Evolutionary conservation across 2,888 invertebrate species (phyloP), one percentile per base, ranked within the genome.

Genomic region (Cantharis nigra): DNA sequence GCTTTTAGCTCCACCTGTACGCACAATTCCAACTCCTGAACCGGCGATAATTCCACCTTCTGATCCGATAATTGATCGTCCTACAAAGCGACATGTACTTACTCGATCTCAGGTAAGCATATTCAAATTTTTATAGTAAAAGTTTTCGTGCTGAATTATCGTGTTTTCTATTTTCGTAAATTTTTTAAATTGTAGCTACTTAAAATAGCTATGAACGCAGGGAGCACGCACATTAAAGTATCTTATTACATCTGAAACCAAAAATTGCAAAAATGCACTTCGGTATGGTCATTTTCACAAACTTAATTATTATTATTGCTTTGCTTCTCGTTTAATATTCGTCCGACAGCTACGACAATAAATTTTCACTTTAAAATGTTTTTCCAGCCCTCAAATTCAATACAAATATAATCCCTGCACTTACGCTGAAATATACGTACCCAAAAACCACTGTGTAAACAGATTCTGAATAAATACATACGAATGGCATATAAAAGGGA

Each of bases 41-140:
- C 91, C 85, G 87, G 90, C 82, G 88, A 91, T 89, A 88, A 90
- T 86, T 72, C 75, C 82, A 78, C 75, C 76, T 69, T 82, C 82
- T 76, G 82, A 86, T 82, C 28, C 64, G 5, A 13, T 28, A 3
- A 14, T 63, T 18, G 69, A 78, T 16, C 82, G 86, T 83, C 81
- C 86, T 79, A 82, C 81, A 79, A 87, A 84, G 76, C 87, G 92
- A 86, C 92, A 91, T 83, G 90, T 91, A 85, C 89, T 92, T 79
- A 91, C 91, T 76, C 89, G 91, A 83, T 92, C 92, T 63, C 91
- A 92, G 90, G 92, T 92, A 83, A 74, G 63, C 69, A 16, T n/a
- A 78, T 49, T 63, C 9, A 49, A 7, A 49, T 49, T n/a, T 49
- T n/a, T n/a, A n/a, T 49, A 49, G n/a, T n/a, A 9, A 49, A n/a